A percentile compares a stretch with the other conserved stretches of the same genome.
Conservation (phyloP, 2,888 invertebrate genomes). For the Dorcus hopei region DNA sequence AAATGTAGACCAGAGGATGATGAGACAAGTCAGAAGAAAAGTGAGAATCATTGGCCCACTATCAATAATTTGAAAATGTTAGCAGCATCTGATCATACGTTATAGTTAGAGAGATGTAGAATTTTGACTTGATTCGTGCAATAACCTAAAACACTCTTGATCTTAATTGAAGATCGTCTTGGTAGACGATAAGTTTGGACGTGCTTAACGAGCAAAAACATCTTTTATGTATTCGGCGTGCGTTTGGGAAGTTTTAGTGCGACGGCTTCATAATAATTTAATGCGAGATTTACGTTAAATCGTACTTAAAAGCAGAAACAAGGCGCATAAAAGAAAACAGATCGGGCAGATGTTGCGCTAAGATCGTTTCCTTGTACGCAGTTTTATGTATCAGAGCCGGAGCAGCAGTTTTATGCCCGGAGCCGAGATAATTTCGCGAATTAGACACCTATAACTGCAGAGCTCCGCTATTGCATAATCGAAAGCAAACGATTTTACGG, state of each 20-base stretch:
- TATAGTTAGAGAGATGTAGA: too few species aligned
- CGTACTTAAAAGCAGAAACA: slow-evolving; percentile 19
- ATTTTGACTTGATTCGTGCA: too few species aligned
- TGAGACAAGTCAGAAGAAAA: too few species aligned
- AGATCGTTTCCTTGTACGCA: slow-evolving; percentile 23
- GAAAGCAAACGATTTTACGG: slow-evolving; percentile 39
- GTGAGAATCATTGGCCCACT: too few species aligned
- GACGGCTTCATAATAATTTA: slow-evolving; percentile 18
- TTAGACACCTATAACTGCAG: slow-evolving; percentile 18
- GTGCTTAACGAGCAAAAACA: too few species aligned
- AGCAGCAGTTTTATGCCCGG: slow-evolving; percentile 18
- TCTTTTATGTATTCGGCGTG: too few species aligned
- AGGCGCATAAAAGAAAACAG: slow-evolving; percentile 21
- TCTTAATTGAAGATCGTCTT: too few species aligned
- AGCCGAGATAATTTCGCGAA: slow-evolving; percentile 19
- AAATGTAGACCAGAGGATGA: too few species aligned
- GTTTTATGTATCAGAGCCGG: slow-evolving; percentile 22
- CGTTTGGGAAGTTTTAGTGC: neutral
- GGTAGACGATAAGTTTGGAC: too few species aligned
- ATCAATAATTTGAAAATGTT: too few species aligned
- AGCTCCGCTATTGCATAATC: slow-evolving; percentile 28
- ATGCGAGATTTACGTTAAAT: slow-evolving; percentile 19
- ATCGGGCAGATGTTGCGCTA: slow-evolving; percentile 23
- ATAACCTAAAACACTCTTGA: too few species aligned
- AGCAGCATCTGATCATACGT: too few species aligned